Percentiles rank a stretch among this genome's conserved stretches.
phyloP scores from a whole-genome alignment of 2,888 invertebrate genomes.

The Drosophila bunnanda region DNA sequence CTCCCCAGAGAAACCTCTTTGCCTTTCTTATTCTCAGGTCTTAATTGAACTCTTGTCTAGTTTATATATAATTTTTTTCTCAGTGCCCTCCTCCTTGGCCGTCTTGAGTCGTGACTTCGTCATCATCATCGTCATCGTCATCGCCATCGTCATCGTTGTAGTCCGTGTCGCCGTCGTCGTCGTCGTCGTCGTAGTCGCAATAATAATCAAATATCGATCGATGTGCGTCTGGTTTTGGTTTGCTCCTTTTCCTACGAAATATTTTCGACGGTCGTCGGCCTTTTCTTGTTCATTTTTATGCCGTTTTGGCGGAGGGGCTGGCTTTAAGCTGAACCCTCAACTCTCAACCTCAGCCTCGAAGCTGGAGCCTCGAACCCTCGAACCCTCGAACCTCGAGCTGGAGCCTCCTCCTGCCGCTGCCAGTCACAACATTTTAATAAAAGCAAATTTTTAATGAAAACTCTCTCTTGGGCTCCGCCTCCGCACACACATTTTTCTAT shows the following conservation, averaged over 20 bases:
- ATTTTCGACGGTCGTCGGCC: constrained; percentile 66
- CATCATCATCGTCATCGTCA: constrained; percentile 27
- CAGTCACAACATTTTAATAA: constrained; percentile 60
- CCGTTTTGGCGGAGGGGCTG: constrained; percentile 20
- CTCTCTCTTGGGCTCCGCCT: constrained; percentile 44
- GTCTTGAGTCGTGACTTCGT: constrained; percentile 36
- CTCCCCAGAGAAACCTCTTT: too few relatives aligned
- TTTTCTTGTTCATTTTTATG: constrained; percentile 39
- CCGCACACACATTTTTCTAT: constrained; percentile 8
- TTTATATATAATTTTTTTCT: not conserved
- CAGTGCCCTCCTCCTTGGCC: constrained; percentile 7
- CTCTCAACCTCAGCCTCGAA: constrained; percentile 23
- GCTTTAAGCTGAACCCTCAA: constrained; percentile 22
- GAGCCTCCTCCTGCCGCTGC: not conserved
- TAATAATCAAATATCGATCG: constrained; percentile 83
- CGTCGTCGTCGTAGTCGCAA: constrained; percentile 39
- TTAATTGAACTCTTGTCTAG: not conserved
- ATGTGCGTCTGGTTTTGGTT: constrained; percentile 77
- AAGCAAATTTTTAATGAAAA: constrained; percentile 74
- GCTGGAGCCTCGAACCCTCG: constrained; percentile 1
- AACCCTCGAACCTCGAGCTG: constrained; percentile 8
- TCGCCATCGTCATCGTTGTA: constrained; percentile 33
- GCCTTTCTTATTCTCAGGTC: not conserved
- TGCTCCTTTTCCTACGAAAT: constrained; percentile 55
- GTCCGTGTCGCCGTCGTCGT: constrained; percentile 19